phyloP scores from a whole-genome alignment of 1,140 invertebrate species.

The Homalodisca vitripennis region DNA sequence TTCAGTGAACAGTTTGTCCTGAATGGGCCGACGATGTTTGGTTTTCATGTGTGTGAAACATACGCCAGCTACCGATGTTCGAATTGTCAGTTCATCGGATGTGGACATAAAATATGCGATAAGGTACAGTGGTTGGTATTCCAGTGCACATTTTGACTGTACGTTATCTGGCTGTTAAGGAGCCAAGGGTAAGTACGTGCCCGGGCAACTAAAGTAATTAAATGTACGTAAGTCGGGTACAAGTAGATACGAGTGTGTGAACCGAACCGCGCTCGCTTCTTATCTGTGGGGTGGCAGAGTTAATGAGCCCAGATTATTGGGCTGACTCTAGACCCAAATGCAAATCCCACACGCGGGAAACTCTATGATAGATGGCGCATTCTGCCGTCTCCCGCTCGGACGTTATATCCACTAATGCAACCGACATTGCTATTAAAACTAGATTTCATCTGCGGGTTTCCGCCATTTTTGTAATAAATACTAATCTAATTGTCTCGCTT shows the following conservation, averaged over 20 bases:
- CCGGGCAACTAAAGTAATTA: conserved; percentile 21
- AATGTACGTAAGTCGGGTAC: conserved; percentile 18
- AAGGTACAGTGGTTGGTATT: no score
- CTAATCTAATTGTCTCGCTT: conserved; percentile 3
- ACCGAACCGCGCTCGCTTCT: no score
- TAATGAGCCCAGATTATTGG: not conserved
- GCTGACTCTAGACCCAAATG: not conserved
- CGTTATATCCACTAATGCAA: no score
- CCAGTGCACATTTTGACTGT: no score
- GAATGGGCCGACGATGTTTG: no score
- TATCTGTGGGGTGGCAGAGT: not conserved
- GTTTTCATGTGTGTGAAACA: no score
- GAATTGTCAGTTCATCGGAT: no score
- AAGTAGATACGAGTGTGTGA: no score
- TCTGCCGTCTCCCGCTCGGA: not conserved
- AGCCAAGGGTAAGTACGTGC: not conserved
- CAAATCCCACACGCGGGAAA: not conserved
- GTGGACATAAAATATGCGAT: no score
- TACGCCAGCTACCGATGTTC: no score
- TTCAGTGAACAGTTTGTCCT: no score
- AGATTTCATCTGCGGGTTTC: conserved; percentile 14
- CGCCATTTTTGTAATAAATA: conserved; percentile 18
- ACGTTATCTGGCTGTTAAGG: no score
- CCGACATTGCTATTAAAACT: conserved; percentile 15
- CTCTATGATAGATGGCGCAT: conserved; percentile 3